phyloP scores from a whole-genome alignment of 2,113 vertebrate genomes.

The Nyctibius bracteatus region DNA sequence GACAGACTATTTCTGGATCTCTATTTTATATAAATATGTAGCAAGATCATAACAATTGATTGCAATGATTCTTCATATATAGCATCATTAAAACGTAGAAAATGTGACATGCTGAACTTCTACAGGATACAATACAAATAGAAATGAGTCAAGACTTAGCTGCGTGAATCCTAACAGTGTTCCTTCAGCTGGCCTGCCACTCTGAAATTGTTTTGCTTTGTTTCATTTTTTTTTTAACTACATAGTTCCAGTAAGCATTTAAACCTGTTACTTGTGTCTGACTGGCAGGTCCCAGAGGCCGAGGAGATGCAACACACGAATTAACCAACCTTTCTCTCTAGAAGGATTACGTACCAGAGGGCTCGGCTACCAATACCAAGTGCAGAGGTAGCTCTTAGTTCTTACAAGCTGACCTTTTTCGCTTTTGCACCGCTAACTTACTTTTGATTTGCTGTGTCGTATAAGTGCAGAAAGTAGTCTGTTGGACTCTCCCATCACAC shows the following conservation, averaged over 20 bases:
- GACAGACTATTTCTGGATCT: not conserved
- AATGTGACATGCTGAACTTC: not conserved
- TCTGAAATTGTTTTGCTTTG: not conserved
- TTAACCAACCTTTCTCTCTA: not conserved
- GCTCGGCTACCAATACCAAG: not conserved
- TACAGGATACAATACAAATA: not conserved
- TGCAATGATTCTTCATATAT: not conserved
- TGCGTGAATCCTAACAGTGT: not conserved
- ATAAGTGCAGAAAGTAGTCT: slow-evolving; percentile 95
- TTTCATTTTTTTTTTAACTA: not conserved
- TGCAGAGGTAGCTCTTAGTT: not conserved
- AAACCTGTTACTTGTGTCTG: not conserved
- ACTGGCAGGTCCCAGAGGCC: not conserved
- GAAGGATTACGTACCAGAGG: not conserved
- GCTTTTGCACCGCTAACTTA: slow-evolving; percentile 65
- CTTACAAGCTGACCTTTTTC: not conserved
- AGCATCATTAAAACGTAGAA: not conserved
- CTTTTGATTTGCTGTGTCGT: slow-evolving; percentile 98
- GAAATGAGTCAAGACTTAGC: not conserved
- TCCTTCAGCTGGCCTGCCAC: not conserved
- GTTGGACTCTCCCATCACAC: slow-evolving; percentile 99
- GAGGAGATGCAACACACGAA: not conserved
- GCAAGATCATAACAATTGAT: not conserved
- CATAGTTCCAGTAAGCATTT: not conserved
- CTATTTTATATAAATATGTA: not conserved